Evolutionary conservation across 2,797 vertebrate species (phyloP).

Genomic region (Danio jaintianensis): DNA sequence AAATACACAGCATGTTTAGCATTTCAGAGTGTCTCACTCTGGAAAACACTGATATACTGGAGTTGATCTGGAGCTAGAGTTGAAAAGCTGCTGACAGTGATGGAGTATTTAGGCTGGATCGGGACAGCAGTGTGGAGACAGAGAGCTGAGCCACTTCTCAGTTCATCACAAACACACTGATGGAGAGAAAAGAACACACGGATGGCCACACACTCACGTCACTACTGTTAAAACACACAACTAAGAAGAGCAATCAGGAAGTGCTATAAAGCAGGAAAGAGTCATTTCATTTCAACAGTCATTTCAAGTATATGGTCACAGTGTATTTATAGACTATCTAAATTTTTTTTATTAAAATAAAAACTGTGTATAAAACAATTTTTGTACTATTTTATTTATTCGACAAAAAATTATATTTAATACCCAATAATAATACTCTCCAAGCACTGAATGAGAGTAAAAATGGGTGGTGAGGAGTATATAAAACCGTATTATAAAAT

Average conservation of each 20-base stretch:
- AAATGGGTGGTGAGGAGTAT: too few relatives aligned
- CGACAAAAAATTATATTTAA: too few relatives aligned
- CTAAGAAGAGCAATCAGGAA: not conserved
- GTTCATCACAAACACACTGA: constrained; percentile 48
- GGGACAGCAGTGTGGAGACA: constrained; percentile 32
- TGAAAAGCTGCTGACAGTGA: constrained; percentile 53
- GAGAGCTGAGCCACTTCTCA: constrained; percentile 24
- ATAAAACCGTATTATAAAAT: too few relatives aligned
- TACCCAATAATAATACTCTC: too few relatives aligned
- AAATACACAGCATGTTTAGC: constrained; percentile 38
- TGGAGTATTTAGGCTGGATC: constrained; percentile 27
- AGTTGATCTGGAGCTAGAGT: too few relatives aligned
- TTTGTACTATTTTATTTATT: too few relatives aligned
- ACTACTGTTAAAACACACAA: not conserved
- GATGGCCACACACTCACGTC: constrained; percentile 16
- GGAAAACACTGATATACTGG: constrained; percentile 48
- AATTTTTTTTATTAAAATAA: too few relatives aligned
- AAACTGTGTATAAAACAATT: too few relatives aligned
- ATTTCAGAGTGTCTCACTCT: constrained; percentile 31
- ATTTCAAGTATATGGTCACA: not conserved
- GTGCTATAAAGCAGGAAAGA: not conserved
- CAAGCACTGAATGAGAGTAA: too few relatives aligned
- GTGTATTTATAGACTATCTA: too few relatives aligned
- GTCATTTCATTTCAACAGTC: too few relatives aligned
- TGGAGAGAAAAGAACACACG: constrained; percentile 57